Base-by-base conservation (phyloP, 2,797 vertebrate genomes). In the Crossoptilon crossoptilon region DNA sequence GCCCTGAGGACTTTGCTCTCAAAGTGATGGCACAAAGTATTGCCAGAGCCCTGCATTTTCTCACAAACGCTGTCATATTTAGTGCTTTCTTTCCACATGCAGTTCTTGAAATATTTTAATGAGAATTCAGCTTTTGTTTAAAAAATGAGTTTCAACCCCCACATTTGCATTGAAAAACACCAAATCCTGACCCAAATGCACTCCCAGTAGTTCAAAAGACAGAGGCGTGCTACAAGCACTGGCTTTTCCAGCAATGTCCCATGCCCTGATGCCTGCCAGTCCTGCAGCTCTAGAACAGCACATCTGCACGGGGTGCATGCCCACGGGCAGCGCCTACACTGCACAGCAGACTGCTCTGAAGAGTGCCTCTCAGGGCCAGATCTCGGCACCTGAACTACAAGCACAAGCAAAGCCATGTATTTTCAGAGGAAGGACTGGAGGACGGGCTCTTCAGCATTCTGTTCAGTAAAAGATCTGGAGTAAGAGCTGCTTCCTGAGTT, bases 311-410 rank as follows among this genome's bases (percentile, higher is more conserved):
- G 58, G 17, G 11, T 4, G 2, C 74, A 35, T 44, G 37, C 27
- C 51, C 66, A 10, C 0, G 0, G n/a, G 29, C 33, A 44, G 29
- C n/a, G 11, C 4, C 0, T 23, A 21, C 0, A 0, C n/a, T 33
- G 6, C 4, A 4, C 29, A 55, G 17, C 53, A 2, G 12, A 5
- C 59, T 18, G 37, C 3, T 63, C 14, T 37, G 56, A 29, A 37
- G 84, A 84, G 49, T 27, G 37, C 48, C 29, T 19, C 46, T 31
- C 72, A 44, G 8, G 6, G 26, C 44, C 56, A 24, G 9, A 23
- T 46, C 74, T 64, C 24, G 2, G 5, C 2, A 0, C 64, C 59
- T 48, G 48, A 72, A 12, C 23, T 21, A 31, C 24, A 29, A 41
- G 26, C 67, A 58, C 37, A 19, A 12, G 58, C 53, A 21, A 46